Base-by-base conservation (phyloP, 37 sponge, comb jelly and placozoan species). In the Axinella damicornis region DNA sequence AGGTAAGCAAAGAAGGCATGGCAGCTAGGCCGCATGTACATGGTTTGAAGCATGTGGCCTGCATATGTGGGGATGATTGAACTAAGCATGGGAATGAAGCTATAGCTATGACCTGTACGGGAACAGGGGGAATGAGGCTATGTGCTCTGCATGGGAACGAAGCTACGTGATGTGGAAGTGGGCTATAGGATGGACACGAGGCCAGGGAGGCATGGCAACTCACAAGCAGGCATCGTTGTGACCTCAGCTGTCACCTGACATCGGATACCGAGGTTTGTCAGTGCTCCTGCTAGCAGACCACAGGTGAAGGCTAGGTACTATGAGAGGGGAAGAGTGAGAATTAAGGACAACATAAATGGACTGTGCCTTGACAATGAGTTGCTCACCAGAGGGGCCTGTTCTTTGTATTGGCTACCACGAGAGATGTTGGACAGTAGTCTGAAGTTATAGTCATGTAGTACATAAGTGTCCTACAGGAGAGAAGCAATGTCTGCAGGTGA, bases 221-320 rank as follows among this genome's bases (percentile, higher is more conserved):
- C 74, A 93, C 96, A 95, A 6, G 65, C 63, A 15, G 96, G 96
- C 74, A 90, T 71, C 14, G 66, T 59, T 12, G 80, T 78, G 14
- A 84, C 84, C 35, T 96, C 94, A 36, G 82, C 84, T 33, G 81
- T 64, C n/a, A 96, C 95, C 12, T 75, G 83, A 70, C 91, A 89
- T 20, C 67, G 78, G 55, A 96, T 79, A 30, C 96, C 96, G 36
- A 93, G 53, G 62, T 86, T 89, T 21, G 71, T 55, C 35, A 96
- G 68, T 58, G 96, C 95, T 71, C 96, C 96, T 46, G 76, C 54
- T 22, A 96, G 28, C 60, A 96, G 66, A 30, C 96, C 96, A 93
- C 89, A 84, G 20, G 92, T 76, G 71, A 88, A 96, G 4, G 94
- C 75, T 5, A 96, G 70, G 61, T 81, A 93, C 96, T 96, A 74